Conservation (phyloP, 1,140 invertebrate species). For the Cherax destructor region DNA sequence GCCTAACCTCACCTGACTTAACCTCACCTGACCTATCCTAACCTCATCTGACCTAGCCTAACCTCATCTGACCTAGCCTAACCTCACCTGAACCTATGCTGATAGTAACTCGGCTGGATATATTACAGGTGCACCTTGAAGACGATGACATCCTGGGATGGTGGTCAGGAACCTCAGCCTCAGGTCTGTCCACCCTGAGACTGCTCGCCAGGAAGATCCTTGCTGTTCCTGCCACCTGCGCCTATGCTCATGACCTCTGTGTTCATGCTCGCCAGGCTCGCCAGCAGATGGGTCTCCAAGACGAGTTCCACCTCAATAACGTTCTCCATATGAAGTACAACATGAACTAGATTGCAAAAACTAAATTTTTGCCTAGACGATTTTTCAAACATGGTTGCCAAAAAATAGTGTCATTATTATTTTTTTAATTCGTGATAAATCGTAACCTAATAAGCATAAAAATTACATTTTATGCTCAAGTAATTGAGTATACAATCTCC, state of each 20-base stretch:
- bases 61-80: too few species aligned
- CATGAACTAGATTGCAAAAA: constrained; percentile 44
- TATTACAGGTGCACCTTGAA: constrained; percentile 66
- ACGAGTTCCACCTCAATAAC: constrained; percentile 67
- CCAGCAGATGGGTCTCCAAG: constrained; percentile 57
- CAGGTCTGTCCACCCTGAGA: constrained; percentile 68
- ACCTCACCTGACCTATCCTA: too few species aligned
- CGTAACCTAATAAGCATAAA: neutral
- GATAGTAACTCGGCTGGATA: neutral
- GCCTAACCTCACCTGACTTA: too few species aligned
- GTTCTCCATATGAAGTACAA: constrained; percentile 72
- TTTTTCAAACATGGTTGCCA: constrained; percentile 23
- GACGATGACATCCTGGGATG: constrained; percentile 71
- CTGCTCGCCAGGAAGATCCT: constrained; percentile 67
- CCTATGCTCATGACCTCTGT: constrained; percentile 66
- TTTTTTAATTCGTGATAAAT: neutral
- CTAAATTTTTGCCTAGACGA: constrained; percentile 9
- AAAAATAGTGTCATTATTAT: neutral
- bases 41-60: too few species aligned
- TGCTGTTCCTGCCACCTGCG: constrained; percentile 71
- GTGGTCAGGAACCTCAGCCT: constrained; percentile 71
- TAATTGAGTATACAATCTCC: neutral
- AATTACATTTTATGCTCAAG: neutral
- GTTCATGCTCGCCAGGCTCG: constrained; percentile 62
- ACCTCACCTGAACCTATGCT: too few species aligned